Conservation (phyloP, 2,888 invertebrate genomes). For the Gnatocerus cornutus region DNA sequence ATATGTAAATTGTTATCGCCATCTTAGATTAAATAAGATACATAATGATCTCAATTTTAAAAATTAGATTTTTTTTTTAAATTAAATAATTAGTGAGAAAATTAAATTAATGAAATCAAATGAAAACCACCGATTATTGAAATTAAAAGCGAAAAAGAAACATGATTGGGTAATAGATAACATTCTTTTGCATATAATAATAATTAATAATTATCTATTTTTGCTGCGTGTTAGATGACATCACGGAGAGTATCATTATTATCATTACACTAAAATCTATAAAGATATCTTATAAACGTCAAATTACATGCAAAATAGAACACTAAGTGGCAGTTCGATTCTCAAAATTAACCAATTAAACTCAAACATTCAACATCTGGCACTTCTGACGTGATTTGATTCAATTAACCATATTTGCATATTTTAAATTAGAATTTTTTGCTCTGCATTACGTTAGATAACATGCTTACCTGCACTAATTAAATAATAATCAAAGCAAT, state of each 20-base stretch:
- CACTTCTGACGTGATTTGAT: conserved; percentile 36
- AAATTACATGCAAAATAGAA: conserved; percentile 26
- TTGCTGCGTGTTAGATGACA: too few species aligned
- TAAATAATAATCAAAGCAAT: conserved; percentile 38
- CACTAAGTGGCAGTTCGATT: conserved; percentile 3
- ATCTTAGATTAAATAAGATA: too few species aligned
- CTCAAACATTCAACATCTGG: conserved; percentile 30
- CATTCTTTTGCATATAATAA: too few species aligned
- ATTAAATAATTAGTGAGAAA: too few species aligned
- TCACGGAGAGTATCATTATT: neutral
- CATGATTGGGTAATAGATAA: too few species aligned
- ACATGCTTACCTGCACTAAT: conserved; percentile 27
- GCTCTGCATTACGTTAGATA: conserved; percentile 22
- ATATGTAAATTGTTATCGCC: too few species aligned
- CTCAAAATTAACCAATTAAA: conserved; percentile 31
- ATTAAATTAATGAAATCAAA: too few species aligned
- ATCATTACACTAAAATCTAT: conserved; percentile 1
- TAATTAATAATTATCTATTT: too few species aligned
- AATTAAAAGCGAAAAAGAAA: too few species aligned
- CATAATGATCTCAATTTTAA: too few species aligned
- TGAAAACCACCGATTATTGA: too few species aligned
- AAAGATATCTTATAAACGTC: neutral
- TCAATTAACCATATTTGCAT: conserved; percentile 32
- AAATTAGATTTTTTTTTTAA: too few species aligned
- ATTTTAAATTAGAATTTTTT: conserved; percentile 31